Conservation (phyloP, 2,888 invertebrate genomes). For the Ditula angustiorana region DNA sequence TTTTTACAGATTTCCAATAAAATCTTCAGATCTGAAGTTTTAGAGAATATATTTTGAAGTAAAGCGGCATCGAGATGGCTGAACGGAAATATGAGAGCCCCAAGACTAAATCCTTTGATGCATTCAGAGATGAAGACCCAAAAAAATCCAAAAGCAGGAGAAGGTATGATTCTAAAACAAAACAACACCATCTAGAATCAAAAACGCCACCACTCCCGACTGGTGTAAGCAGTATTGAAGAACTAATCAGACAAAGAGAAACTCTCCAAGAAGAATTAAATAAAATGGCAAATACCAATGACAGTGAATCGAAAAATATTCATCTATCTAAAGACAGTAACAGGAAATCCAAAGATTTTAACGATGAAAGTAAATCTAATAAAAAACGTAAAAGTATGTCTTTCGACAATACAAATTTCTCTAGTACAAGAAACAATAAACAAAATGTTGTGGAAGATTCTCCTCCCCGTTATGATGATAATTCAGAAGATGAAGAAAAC, state of each 20-base stretch:
- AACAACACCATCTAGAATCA: slow-evolving; percentile 54
- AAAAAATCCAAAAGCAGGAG: slow-evolving; percentile 55
- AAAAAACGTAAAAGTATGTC: slow-evolving; percentile 35
- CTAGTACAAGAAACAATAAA: slow-evolving; percentile 5
- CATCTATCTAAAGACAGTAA: slow-evolving; percentile 47
- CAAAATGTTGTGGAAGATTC: slow-evolving; percentile 49
- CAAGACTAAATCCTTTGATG: slow-evolving; percentile 57
- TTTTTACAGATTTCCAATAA: slow-evolving; percentile 66
- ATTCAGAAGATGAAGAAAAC: slow-evolving; percentile 94
- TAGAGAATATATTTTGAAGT: slow-evolving; percentile 17
- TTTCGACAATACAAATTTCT: not conserved
- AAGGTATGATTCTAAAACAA: slow-evolving; percentile 50
- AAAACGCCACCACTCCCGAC: slow-evolving; percentile 74
- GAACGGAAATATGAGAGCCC: slow-evolving; percentile 56
- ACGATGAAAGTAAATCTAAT: slow-evolving; percentile 33
- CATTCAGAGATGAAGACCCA: slow-evolving; percentile 54
- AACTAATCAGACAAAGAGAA: slow-evolving; percentile 69
- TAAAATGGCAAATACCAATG: slow-evolving; percentile 53
- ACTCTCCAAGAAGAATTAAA: slow-evolving; percentile 67
- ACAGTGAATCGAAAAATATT: slow-evolving; percentile 47
- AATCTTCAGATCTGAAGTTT: slow-evolving; percentile 30
- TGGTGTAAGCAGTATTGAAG: slow-evolving; percentile 63
- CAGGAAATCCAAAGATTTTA: slow-evolving; percentile 52
- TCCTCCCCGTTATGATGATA: slow-evolving; percentile 86
- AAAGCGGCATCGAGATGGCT: slow-evolving; percentile 55